Evolutionary conservation across 1,140 invertebrate species (phyloP).

Genomic region (Anthonomus grandis): DNA sequence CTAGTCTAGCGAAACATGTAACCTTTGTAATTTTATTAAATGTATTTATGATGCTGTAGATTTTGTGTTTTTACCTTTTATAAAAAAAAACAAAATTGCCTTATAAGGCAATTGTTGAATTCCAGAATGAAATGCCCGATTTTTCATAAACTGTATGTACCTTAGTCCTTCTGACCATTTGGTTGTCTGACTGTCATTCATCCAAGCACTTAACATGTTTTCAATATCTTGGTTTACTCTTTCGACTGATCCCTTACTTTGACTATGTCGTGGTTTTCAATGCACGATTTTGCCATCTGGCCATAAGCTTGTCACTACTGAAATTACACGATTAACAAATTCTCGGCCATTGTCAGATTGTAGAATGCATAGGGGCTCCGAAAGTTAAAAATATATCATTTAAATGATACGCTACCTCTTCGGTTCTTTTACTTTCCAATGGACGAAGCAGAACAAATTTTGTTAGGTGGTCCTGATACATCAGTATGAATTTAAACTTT

Average conservation of each 20-base stretch:
- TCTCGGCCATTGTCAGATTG: constrained; percentile 45
- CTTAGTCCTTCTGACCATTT: constrained; percentile 42
- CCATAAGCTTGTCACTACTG: constrained; percentile 43
- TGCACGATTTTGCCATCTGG: constrained; percentile 47
- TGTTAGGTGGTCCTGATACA: constrained; percentile 52
- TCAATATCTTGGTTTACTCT: no score
- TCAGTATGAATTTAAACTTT: constrained; percentile 49
- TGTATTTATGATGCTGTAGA: no score
- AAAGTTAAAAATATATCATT: constrained; percentile 37
- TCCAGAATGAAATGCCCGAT: no score
- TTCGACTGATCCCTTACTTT: constrained; percentile 35
- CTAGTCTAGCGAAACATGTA: no score
- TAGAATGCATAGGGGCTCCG: constrained; percentile 35
- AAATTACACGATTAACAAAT: constrained; percentile 42
- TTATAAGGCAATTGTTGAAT: no score
- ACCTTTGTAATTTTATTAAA: no score
- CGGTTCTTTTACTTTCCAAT: constrained; percentile 33
- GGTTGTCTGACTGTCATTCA: constrained; percentile 35
- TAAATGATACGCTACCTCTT: constrained; percentile 3
- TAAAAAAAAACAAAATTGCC: no score
- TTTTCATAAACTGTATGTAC: constrained; percentile 44
- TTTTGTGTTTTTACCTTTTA: no score
- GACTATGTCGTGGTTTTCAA: constrained; percentile 42
- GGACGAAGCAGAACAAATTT: constrained; percentile 47
- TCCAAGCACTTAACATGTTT: no score